These are phyloP conservation scores for Penaeus vannamei DNA, from an alignment of 1,140 invertebrate species.

Conservation along the genomic window DNA sequence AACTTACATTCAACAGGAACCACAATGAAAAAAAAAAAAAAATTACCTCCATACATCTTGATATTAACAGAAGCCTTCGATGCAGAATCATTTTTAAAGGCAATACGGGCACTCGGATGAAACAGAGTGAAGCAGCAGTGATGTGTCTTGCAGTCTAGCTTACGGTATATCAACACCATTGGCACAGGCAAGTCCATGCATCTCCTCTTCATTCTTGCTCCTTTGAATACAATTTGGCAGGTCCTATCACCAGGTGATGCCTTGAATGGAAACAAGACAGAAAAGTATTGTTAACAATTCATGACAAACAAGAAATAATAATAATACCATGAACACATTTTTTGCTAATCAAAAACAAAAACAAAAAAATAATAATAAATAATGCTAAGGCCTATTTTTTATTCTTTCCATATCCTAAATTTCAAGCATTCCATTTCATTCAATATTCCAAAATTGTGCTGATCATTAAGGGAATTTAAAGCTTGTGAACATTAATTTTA, in stretches of 20 bases:
- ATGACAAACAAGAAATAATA: not conserved
- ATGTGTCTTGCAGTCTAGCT: constrained; percentile 60
- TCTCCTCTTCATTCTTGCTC: constrained; percentile 58
- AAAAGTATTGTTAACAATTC: not conserved
- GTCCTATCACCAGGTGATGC: constrained; percentile 18
- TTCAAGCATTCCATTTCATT: not conserved
- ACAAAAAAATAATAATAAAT: too few species aligned
- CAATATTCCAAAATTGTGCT: not conserved
- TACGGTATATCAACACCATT: constrained; percentile 53
- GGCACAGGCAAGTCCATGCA: constrained; percentile 64
- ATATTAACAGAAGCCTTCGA: constrained; percentile 58
- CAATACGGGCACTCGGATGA: constrained; percentile 48
- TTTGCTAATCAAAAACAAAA: too few species aligned
- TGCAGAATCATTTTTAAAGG: constrained; percentile 45
- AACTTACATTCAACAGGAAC: not conserved
- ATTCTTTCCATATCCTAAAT: not conserved
- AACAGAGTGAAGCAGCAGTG: constrained; percentile 64
- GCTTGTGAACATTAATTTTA: not conserved
- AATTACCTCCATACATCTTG: constrained; percentile 57
- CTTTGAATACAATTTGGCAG: constrained; percentile 64
- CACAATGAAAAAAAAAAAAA: not conserved
- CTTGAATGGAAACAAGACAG: not conserved
- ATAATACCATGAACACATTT: too few species aligned
- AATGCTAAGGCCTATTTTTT: not conserved
- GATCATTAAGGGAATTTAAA: not conserved